These are phyloP conservation scores for Pteropus alecto DNA, from an alignment of 2,113 vertebrate genomes.

Conservation along the genomic window DNA sequence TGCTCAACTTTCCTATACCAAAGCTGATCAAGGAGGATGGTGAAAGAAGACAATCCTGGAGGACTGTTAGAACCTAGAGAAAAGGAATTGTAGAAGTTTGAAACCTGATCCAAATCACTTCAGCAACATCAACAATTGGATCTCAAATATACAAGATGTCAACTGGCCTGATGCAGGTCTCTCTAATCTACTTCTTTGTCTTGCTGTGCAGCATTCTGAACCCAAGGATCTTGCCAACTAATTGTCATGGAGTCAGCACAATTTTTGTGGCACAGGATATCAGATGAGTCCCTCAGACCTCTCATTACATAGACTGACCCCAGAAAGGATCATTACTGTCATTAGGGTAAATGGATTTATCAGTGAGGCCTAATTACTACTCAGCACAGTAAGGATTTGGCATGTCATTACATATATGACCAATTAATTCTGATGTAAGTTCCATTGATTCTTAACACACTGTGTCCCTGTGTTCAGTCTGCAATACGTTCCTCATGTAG, in stretches of 20 bases:
- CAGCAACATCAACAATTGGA: neutral
- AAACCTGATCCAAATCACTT: neutral
- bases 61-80: neutral
- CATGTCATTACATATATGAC: neutral
- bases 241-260: neutral
- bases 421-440: constrained; percentile 7
- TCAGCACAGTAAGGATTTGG: neutral
- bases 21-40: neutral
- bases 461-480: neutral
- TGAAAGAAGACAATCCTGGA: neutral
- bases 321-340: constrained; percentile 1
- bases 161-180: neutral
- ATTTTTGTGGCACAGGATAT: neutral
- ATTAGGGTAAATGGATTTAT: constrained; percentile 20
- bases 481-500: neutral
- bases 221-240: neutral
- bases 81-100: neutral
- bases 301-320: neutral
- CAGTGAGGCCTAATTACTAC: constrained; percentile 1
- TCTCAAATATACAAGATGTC: neutral
- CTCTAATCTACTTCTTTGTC: neutral
- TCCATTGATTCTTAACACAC: neutral
- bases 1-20: neutral
- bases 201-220: neutral
- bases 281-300: neutral